Base-by-base conservation (phyloP, 2,888 invertebrate species). In the Pterobdella sp. region DNA sequence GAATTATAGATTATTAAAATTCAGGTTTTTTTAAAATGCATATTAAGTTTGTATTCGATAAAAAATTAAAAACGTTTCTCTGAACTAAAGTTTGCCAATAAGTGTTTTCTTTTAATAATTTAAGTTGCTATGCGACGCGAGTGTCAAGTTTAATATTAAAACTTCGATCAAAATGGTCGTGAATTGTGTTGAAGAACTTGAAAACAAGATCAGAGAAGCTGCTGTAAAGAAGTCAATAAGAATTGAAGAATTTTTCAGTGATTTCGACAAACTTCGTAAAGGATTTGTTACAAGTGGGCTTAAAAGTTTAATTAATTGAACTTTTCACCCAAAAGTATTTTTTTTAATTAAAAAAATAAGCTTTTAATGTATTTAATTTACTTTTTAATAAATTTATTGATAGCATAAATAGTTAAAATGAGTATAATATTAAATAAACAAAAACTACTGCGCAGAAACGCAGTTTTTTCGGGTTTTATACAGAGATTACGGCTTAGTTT, bases 391-490 rank as follows among this genome's bases (percentile, higher is more conserved):
- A 49, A 49, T n/a, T 18, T 49, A 18, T 49, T 14, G 14, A 18
- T 49, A 18, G n/a, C 14, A 18, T n/a, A 14, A 18, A 31, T 65
- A 7, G 4, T 65, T 7, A 65, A 65, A 32, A n/a, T 35, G 26
- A 34, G 14, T 29, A 7, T 65, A 3, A 31, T 65, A n/a, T 3
- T 63, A 14, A 63, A 7, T 7, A 63, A 63, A 63, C 63, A 63
- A 68, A n/a, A 26, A 18, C 2, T 22, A 14, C 34, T 63, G 76
- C 78, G n/a, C 77, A 84, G 84, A 77, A 22, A 78, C 80, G 22
- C 83, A 83, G 75, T 84, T 84, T 77, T 82, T 82, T 72, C 78
- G 84, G 72, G 81, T 82, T 72, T 76, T 84, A 36, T 82, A 82
- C 80, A 79, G 81, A 70, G 82, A 83, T 60, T 74, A 84, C 14